phyloP scores from a whole-genome alignment of 2,888 invertebrate species.

The Acleris literana region DNA sequence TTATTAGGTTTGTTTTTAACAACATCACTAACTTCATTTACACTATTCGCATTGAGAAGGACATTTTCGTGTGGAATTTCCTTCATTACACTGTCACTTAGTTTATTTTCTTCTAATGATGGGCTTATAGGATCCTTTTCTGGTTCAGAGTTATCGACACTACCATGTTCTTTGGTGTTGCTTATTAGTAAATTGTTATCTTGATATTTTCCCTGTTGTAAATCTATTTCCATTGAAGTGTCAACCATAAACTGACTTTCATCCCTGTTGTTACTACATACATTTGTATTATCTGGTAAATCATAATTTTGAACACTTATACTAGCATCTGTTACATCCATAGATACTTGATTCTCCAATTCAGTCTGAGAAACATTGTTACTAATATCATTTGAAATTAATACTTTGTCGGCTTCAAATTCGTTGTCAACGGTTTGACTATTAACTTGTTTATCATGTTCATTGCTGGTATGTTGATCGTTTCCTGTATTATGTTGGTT shows the following conservation, averaged over 20 bases:
- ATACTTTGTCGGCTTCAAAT: neutral
- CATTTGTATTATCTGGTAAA: neutral
- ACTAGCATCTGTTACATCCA: too few species aligned
- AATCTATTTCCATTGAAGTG: neutral
- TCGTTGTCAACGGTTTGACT: neutral
- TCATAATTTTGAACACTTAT: neutral
- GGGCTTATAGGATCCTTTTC: neutral
- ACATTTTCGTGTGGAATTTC: too few species aligned
- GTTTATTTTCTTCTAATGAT: too few species aligned
- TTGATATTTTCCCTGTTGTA: neutral
- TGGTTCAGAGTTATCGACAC: neutral
- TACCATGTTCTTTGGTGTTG: neutral
- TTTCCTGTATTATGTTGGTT: too few species aligned
- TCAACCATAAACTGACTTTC: neutral
- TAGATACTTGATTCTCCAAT: too few species aligned
- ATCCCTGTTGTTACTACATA: neutral
- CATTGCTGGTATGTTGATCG: too few species aligned
- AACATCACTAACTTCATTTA: too few species aligned
- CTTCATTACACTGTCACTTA: too few species aligned
- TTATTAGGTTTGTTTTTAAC: too few species aligned
- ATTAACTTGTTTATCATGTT: neutral
- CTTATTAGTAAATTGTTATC: neutral
- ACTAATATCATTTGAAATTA: neutral
- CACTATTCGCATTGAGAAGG: too few species aligned
- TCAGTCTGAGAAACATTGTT: too few species aligned